A percentile compares a stretch with the other conserved stretches of the same genome.
phyloP scores from a whole-genome alignment of 2,888 invertebrate genomes.

The Drosophila cracens region DNA sequence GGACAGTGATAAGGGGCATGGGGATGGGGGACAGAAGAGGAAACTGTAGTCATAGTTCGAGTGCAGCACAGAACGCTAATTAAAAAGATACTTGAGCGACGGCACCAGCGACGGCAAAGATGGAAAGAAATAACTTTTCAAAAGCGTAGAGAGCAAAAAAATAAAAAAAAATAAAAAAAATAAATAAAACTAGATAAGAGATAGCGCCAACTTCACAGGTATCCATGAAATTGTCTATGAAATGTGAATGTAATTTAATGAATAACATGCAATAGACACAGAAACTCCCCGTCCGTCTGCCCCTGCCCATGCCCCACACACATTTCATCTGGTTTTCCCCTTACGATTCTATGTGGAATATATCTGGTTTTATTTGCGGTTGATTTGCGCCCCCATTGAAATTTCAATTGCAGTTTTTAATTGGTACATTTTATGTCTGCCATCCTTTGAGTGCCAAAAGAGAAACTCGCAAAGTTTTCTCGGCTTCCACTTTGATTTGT shows the following conservation, averaged over 20 bases:
- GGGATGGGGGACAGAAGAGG: background rate
- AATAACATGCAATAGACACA: constrained; percentile 64
- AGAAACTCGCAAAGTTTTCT: constrained; percentile 19
- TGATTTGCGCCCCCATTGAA: constrained; percentile 75
- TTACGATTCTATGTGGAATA: background rate
- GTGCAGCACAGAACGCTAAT: constrained; percentile 81
- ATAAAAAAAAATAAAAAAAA: constrained; percentile 8
- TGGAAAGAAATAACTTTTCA: constrained; percentile 2
- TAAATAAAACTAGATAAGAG: constrained; percentile 18
- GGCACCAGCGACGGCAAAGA: constrained; percentile 20
- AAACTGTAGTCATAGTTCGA: constrained; percentile 59
- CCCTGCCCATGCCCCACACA: background rate
- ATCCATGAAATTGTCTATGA: constrained; percentile 79
- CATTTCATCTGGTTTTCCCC: background rate
- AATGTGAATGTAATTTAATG: constrained; percentile 79
- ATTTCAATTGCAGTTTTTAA: constrained; percentile 76
- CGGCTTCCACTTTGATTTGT: constrained; percentile 73
- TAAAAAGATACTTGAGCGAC: constrained; percentile 79
- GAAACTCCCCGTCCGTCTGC: background rate
- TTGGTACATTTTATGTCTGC: constrained; percentile 79
- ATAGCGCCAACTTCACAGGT: constrained; percentile 52
- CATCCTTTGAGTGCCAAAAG: constrained; percentile 63
- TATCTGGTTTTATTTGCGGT: constrained; percentile 60
- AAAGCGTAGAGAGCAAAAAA: background rate
- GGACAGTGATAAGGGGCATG: background rate